Base-by-base conservation (phyloP, 2,113 vertebrate genomes). In the Upupa epops region DNA sequence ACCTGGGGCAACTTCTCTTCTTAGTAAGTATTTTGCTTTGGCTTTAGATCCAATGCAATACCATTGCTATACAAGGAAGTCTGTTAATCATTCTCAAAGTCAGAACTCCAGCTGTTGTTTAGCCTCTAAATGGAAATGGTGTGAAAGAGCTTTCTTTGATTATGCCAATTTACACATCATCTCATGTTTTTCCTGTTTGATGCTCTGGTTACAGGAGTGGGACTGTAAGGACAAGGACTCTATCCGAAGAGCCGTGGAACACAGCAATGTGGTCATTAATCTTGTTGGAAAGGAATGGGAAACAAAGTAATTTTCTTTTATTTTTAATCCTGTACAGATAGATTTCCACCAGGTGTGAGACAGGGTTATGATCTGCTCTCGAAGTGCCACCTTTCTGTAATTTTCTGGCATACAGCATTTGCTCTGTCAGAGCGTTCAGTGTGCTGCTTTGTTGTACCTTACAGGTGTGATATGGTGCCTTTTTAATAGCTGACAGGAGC, bases 251-350 rank as follows among this genome's bases (percentile, higher is more conserved):
- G 99, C 98, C 3, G 70, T 99, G 76, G 96, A 98, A 59, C 94
- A 98, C 96, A 99, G 99, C 71, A 98, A 98, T 26, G 98, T 99
- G 54, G 99, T 99, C 96, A 98, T 99, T 96, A 99, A 99, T 75
- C 98, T 99, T 36, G 95, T 99, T 79, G 99, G 99, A 73, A 97
- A 96, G 94, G 99, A 99, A 37, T 99, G 98, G 98, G 99, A 99
- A 97, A 99, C 99, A 8, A 98, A 91, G 99, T 99, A 97, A 97
- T 83, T 77, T 36, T 77, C 3, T 15, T 73, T 55, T 51, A n/a
- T 48, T 31, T 32, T 13, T 16, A 6, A 4, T 3, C 4, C 24
- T 48, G 0, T 24, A 2, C 64, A 7, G 19, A 31, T 82, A 80
- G 58, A 60, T 74, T 89, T 60, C 15, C 6, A 55, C 12, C 8